Evolutionary conservation across 92 coral and sea anemone genomes (phyloP).

Genomic region (Nematostella vectensis): DNA sequence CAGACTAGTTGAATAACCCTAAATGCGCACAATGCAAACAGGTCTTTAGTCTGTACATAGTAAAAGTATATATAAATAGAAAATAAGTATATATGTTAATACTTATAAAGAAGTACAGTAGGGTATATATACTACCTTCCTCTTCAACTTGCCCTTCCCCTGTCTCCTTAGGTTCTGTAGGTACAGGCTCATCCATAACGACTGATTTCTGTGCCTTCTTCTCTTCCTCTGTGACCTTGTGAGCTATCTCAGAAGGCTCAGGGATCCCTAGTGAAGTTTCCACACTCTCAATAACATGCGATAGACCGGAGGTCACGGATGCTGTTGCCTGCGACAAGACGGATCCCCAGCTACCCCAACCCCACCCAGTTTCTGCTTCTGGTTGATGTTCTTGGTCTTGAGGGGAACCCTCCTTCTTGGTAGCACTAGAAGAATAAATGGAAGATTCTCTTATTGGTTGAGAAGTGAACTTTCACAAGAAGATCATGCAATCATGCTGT

Average conservation of each 20-base stretch:
- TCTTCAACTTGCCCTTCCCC: background rate
- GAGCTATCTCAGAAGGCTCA: conserved; percentile 84
- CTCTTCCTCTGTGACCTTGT: conserved; percentile 75
- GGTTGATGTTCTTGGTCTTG: conserved; percentile 12
- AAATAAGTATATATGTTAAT: no score
- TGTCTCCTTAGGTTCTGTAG: background rate
- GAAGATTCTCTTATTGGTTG: no score
- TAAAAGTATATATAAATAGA: no score
- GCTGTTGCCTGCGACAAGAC: conserved; percentile 86
- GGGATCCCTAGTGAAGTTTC: conserved; percentile 93
- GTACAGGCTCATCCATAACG: conserved; percentile 13
- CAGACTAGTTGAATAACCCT: no score
- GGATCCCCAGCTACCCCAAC: conserved; percentile 87
- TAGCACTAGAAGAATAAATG: no score
- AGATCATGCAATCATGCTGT: no score
- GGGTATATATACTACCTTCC: no score
- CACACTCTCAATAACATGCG: conserved; percentile 87
- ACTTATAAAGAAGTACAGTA: no score
- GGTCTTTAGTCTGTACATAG: no score
- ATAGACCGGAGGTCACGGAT: conserved; percentile 78
- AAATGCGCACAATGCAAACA: no score
- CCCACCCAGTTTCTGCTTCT: conserved; percentile 72
- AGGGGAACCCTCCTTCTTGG: background rate
- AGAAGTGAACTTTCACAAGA: no score
- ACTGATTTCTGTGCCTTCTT: conserved; percentile 30